Evolutionary conservation across 2,797 vertebrate species (phyloP).

Genomic region (Manis crassicaudata): DNA sequence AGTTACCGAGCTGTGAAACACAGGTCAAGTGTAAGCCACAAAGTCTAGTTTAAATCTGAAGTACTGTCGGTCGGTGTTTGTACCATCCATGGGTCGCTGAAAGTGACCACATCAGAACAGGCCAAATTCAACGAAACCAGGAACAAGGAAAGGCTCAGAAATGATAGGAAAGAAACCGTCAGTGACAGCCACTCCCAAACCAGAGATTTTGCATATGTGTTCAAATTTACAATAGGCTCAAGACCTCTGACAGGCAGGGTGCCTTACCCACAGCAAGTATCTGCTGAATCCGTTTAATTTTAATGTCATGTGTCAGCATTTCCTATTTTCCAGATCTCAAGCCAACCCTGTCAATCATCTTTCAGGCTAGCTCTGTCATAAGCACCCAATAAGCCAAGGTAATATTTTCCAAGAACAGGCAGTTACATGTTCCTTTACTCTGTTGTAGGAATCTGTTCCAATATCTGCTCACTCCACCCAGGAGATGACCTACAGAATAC

Average conservation of each 20-base stretch:
- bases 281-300: slow-evolving; percentile 27
- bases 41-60: slow-evolving; percentile 29
- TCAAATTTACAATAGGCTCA: not conserved
- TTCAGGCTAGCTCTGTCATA: slow-evolving; percentile 10
- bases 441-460: not conserved
- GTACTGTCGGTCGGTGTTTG: not conserved
- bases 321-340: not conserved
- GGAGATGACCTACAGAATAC: not conserved
- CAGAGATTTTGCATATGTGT: not conserved
- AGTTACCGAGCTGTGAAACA: not conserved
- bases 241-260: slow-evolving; percentile 4
- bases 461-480: not conserved
- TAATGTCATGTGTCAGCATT: slow-evolving; percentile 51
- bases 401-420: slow-evolving; percentile 52
- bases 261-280: not conserved
- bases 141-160: slow-evolving; percentile 16
- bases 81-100: not conserved
- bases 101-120: not conserved
- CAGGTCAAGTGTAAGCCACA: not conserved
- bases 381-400: slow-evolving; percentile 37
- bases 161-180: not conserved
- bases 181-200: not conserved
- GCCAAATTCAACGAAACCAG: not conserved
- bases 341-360: slow-evolving; percentile 45
- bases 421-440: not conserved